Conservation (phyloP, 2,888 invertebrate species). For the Amiota minor region DNA sequence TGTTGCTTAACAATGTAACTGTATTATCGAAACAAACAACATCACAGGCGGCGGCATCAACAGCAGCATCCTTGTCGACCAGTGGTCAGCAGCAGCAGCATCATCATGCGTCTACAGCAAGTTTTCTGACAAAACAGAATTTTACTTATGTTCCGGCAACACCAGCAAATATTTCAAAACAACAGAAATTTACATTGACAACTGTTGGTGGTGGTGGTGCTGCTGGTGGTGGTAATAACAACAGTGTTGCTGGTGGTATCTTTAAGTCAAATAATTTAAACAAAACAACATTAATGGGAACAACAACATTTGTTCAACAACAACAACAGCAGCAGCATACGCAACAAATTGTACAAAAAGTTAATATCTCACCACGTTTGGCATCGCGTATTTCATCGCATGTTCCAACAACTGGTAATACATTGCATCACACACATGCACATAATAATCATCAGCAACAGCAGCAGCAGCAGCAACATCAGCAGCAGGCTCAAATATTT, state of each 20-base stretch:
- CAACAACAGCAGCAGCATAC: slow-evolving; percentile 41
- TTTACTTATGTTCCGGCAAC: slow-evolving; percentile 68
- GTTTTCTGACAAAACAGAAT: slow-evolving; percentile 53
- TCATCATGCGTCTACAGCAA: slow-evolving; percentile 32
- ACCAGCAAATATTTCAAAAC: slow-evolving; percentile 26
- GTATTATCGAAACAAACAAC: slow-evolving; percentile 68
- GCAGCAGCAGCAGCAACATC: slow-evolving; percentile 42
- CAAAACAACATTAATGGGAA: slow-evolving; percentile 16
- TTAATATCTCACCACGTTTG: slow-evolving; percentile 63
- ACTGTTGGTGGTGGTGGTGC: slow-evolving; percentile 19
- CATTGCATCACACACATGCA: neutral
- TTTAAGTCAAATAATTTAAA: slow-evolving; percentile 37
- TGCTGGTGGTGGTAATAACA: slow-evolving; percentile 21
- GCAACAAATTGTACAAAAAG: slow-evolving; percentile 56
- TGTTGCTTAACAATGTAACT: slow-evolving; percentile 72
- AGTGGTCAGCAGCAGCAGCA: slow-evolving; percentile 44
- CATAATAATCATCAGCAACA: slow-evolving; percentile 30
- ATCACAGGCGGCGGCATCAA: slow-evolving; percentile 2
- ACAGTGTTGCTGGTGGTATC: slow-evolving; percentile 12
- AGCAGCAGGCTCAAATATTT: slow-evolving; percentile 57
- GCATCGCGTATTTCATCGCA: slow-evolving; percentile 69
- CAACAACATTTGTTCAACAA: slow-evolving; percentile 35
- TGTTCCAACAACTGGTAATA: slow-evolving; percentile 51
- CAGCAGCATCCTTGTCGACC: slow-evolving; percentile 43
- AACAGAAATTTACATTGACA: slow-evolving; percentile 44